A percentile compares a stretch with the other conserved stretches of the same genome.
phyloP scores from a whole-genome alignment of 2,797 vertebrate species.

The Chrosomus eos region DNA sequence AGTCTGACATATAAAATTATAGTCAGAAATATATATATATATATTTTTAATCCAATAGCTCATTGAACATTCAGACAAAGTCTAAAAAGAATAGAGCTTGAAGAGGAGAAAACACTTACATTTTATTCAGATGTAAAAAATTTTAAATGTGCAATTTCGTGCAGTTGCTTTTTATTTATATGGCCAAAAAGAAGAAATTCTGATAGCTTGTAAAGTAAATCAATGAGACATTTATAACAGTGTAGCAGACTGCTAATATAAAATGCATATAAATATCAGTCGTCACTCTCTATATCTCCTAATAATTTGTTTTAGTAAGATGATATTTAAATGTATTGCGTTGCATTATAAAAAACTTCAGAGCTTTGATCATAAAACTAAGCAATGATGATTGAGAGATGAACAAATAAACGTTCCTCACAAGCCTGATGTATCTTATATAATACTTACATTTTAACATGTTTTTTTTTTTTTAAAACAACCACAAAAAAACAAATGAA shows the following conservation, averaged over 20 bases:
- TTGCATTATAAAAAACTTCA: too few species aligned
- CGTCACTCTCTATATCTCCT: not conserved
- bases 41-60: too few species aligned
- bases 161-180: too few species aligned
- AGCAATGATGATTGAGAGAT: not conserved
- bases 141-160: too few species aligned
- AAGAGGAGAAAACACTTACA: too few species aligned
- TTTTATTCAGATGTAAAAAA: too few species aligned
- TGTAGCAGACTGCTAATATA: not conserved
- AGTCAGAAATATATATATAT: not conserved
- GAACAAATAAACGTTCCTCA: not conserved
- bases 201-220: not conserved
- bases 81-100: too few species aligned
- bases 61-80: too few species aligned
- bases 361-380: too few species aligned
- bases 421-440: not conserved
- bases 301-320: not conserved
- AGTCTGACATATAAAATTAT: not conserved
- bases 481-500: too few species aligned
- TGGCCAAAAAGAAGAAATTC: not conserved
- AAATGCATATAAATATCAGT: not conserved
- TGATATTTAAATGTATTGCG: not conserved
- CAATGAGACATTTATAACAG: not conserved
- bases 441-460: not conserved
- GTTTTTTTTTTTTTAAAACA: not conserved